Conservation (phyloP, 2,113 vertebrate species). For the Microtus pennsylvanicus region DNA sequence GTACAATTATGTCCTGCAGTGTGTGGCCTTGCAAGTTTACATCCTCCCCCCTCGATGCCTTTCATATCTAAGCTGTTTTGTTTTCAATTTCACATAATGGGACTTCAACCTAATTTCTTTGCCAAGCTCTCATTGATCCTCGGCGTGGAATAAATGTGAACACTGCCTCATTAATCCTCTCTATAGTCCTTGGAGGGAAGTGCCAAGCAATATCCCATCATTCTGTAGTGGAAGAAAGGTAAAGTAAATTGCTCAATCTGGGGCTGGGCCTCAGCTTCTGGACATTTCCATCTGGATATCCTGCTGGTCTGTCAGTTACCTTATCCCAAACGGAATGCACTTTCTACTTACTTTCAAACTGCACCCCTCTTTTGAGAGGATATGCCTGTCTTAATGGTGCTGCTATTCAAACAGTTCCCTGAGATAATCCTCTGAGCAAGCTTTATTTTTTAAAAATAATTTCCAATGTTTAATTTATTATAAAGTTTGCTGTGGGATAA, state of each 20-base stretch:
- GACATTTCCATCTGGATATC: conserved; percentile 62
- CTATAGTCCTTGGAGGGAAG: conserved; percentile 48
- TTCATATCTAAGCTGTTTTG: conserved; percentile 67
- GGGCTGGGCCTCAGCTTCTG: conserved; percentile 51
- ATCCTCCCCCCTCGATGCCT: conserved; percentile 30
- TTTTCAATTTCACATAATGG: conserved; percentile 71
- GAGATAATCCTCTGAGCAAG: not conserved
- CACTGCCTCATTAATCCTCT: conserved; percentile 70
- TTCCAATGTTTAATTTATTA: conserved; percentile 16
- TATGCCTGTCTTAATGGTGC: not conserved
- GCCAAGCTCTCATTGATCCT: conserved; percentile 70
- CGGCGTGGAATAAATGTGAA: conserved; percentile 76
- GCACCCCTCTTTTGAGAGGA: not conserved
- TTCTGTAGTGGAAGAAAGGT: conserved; percentile 54
- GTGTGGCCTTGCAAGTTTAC: conserved; percentile 1
- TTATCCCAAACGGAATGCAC: not conserved
- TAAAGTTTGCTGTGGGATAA: no score
- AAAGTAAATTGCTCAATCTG: conserved; percentile 51
- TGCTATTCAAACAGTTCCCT: not conserved
- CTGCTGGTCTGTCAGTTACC: conserved; percentile 53
- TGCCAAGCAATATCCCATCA: conserved; percentile 49
- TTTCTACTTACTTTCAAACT: conserved; percentile 34
- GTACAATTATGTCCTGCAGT: not conserved
- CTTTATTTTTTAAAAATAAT: not conserved
- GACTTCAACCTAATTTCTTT: conserved; percentile 34